Evolutionary conservation across 2,888 invertebrate species (phyloP), one percentile per base, ranked within the genome.

Genomic region (Ophion obscuratus): DNA sequence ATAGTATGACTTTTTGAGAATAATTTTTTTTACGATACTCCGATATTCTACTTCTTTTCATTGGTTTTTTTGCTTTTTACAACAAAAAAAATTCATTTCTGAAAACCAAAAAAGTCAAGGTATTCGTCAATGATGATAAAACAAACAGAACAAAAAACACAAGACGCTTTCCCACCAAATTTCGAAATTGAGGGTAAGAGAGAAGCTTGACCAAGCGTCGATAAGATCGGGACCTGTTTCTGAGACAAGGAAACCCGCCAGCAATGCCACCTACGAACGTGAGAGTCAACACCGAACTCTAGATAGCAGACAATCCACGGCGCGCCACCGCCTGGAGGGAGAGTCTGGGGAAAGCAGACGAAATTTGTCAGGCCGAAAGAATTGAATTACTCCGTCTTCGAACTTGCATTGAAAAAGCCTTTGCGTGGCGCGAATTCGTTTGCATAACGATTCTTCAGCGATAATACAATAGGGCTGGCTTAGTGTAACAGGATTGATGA

Each of bases 401-500:
- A 44, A 75, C 14, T 74, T 36, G 14, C 44, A 17, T 62, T 62
- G 0, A 3, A 62, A 11, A 4, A 61, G 27, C 3, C 31, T 27
- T 73, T 53, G n/a, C 40, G 20, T 24, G 68, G 27, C 61, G n/a
- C 11, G 61, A 20, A 11, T 11, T 73, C 61, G 68, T 68, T 75
- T 74, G 74, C 73, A 68, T 68, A 57, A 64, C 74, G 40, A 74
- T 81, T 27, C 62, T n/a, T 66, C 47, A 40, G n/a, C 27, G 64
- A 7, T 81, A 70, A 75, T 74, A 67, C 59, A 24, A 74, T 75
- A 74, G 68, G 14, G 57, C n/a, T 70, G 47, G 75, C 79, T 85
- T 36, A 85, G 59, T 20, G 75, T 85, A 82, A 82, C 59, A 82
- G 75, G 82, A 85, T 85, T 85, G 79, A 82, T 85, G 79, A 75